Conservation (phyloP, 2,797 vertebrate genomes). For the Spinus pinus region DNA sequence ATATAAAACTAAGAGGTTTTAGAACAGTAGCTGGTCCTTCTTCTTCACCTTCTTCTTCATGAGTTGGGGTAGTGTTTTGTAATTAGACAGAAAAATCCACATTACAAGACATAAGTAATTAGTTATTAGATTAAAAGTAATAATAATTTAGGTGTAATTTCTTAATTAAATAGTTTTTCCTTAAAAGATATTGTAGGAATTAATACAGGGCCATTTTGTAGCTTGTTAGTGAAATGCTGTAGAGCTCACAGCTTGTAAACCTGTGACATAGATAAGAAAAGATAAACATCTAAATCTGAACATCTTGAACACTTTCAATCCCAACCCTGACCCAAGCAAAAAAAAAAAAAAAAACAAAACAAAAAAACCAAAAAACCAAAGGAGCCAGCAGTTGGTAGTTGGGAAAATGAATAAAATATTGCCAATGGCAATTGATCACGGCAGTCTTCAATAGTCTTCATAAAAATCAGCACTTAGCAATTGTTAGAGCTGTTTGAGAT, state of each 20-base stretch:
- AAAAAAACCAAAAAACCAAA: not conserved
- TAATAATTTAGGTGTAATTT: not conserved
- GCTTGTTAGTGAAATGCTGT: not conserved
- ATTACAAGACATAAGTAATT: not conserved
- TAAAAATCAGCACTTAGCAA: not conserved
- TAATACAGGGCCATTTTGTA: not conserved
- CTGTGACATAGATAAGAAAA: not conserved
- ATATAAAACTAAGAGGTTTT: not conserved
- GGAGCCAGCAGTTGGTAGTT: not conserved
- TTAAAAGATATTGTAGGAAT: not conserved
- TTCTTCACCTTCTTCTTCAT: not conserved
- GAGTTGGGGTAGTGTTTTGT: not conserved
- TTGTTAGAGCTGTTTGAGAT: accelerated
- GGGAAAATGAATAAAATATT: not conserved
- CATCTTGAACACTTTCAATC: not conserved
- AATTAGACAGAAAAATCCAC: not conserved
- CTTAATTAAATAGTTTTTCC: not conserved
- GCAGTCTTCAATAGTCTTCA: not conserved
- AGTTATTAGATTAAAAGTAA: not conserved
- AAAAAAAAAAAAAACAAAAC: too few relatives aligned
- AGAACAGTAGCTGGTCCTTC: not conserved
- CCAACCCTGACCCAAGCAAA: not conserved
- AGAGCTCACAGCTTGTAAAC: not conserved
- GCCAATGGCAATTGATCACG: not conserved
- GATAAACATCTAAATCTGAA: not conserved